A percentile compares a stretch with the other conserved stretches of the same genome.
These are phyloP conservation scores for Echinarachnius parma DNA, from an alignment of 53 echinoderm and acorn worm genomes.

Conservation along the genomic window DNA sequence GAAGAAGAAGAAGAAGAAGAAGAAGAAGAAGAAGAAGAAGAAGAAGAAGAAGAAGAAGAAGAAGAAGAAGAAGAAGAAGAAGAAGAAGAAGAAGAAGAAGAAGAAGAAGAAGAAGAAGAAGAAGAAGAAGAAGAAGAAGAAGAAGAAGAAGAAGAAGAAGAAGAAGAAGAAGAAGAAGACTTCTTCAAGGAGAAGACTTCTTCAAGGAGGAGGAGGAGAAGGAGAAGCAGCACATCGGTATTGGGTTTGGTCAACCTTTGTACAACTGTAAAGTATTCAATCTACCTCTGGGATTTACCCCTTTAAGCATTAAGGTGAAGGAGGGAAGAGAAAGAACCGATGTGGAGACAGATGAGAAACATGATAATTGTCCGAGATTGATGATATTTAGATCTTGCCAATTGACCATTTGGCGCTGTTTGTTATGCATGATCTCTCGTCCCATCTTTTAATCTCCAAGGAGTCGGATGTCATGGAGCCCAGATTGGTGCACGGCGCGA, in stretches of 20 bases:
- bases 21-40: slow-evolving; percentile 1
- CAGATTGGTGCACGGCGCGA: too few relatives aligned
- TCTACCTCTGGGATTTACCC: too few relatives aligned
- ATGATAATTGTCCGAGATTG: slow-evolving; percentile 35
- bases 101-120: slow-evolving; percentile 4
- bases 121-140: background rate
- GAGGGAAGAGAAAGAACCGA: background rate
- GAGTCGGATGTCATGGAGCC: slow-evolving; percentile 4
- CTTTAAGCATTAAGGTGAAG: background rate
- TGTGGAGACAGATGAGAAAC: too few relatives aligned
- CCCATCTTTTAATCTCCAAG: slow-evolving; percentile 16
- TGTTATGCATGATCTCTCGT: slow-evolving; percentile 2
- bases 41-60: slow-evolving; percentile 4
- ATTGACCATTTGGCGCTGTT: slow-evolving; percentile 11
- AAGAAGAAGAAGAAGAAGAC: slow-evolving; percentile 1
- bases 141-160: slow-evolving; percentile 7
- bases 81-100: slow-evolving; percentile 3
- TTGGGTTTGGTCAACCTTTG: too few relatives aligned
- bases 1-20: slow-evolving; percentile 1
- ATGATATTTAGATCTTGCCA: slow-evolving; percentile 21
- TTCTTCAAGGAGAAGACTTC: too few relatives aligned
- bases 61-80: slow-evolving; percentile 4
- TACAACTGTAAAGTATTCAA: too few relatives aligned
- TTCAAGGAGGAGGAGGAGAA: too few relatives aligned
- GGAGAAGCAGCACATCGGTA: too few relatives aligned